Base-by-base conservation (phyloP, 2,888 invertebrate species). In the Chromoteleia sp. region DNA sequence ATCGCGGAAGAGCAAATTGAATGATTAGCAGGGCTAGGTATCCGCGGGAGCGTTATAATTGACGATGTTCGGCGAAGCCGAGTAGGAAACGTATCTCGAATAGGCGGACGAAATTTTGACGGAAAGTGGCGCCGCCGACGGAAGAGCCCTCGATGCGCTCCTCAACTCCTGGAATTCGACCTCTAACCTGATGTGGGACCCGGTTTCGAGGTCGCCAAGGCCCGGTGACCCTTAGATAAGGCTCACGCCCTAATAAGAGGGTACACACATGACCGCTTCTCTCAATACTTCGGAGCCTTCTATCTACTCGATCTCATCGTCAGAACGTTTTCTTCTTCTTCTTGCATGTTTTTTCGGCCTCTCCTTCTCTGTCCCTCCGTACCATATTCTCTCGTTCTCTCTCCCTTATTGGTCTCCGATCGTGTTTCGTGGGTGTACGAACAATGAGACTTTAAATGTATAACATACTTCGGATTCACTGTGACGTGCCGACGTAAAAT, bases 241-340 rank as follows among this genome's bases (percentile, higher is more conserved):
- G 86, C 89, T 89, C 91, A 91, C 91, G 91, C 91, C 91, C 91
- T 91, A 91, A 91, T 91, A 89, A 91, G 90, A 89, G 91, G 91
- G 89, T 91, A 91, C 87, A 86, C 83, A 83, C 70, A 83, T 83
- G 83, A 39, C 74, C 76, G 79, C 83, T 80, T 65, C 76, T 75
- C 81, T 83, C 75, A 54, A 79, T 75, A 82, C 78, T 71, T 79
- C 58, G 61, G 58, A 39, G 45, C 81, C 78, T 71, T 79, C 81
- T 79, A 78, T 83, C 83, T 83, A 59, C 59, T 63, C 70, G 76
- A 81, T 81, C 83, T 81, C 81, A 81, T 79, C 79, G 73, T 73
- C 79, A 50, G 71, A 71, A 56, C 70, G 43, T 67, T 82, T 21
- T 39, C 59, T 12, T 29, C 48, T 30, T 56, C 61, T 43, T 56